Evolutionary conservation across 2,888 invertebrate genomes (phyloP).

Genomic region (Achlya flavicornis): DNA sequence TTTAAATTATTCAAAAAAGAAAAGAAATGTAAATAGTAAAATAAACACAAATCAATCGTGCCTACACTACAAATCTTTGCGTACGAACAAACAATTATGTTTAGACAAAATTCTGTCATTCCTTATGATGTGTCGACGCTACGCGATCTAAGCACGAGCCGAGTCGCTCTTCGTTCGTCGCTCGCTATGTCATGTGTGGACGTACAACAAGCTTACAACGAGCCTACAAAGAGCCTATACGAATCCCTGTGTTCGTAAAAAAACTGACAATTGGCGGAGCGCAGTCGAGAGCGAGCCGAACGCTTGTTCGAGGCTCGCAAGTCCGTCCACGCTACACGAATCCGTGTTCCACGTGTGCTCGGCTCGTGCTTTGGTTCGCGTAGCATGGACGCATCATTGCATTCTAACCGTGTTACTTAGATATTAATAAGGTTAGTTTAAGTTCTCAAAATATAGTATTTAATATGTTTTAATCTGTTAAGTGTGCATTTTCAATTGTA

Average conservation of each 20-base stretch:
- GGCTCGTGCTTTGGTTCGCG: too few relatives aligned
- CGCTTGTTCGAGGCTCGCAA: too few relatives aligned
- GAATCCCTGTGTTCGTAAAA: too few relatives aligned
- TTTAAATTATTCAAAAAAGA: constrained; percentile 17
- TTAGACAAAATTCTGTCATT: constrained; percentile 26
- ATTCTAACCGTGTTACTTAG: background rate
- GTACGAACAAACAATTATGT: constrained; percentile 14
- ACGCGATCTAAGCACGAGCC: too few relatives aligned
- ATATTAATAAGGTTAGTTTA: background rate
- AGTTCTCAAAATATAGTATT: background rate
- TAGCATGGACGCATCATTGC: background rate
- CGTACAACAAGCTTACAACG: too few relatives aligned
- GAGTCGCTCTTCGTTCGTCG: too few relatives aligned
- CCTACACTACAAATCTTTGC: constrained; percentile 29
- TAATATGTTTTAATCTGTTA: background rate
- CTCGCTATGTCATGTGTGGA: too few relatives aligned
- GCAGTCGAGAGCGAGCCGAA: too few relatives aligned
- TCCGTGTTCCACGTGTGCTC: too few relatives aligned
- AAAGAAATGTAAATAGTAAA: constrained; percentile 25
- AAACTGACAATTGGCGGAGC: too few relatives aligned
- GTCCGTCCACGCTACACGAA: too few relatives aligned
- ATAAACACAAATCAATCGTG: constrained; percentile 36
- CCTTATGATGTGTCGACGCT: background rate
- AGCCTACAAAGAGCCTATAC: too few relatives aligned
- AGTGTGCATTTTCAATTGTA: background rate